phyloP scores from a whole-genome alignment of 2,797 vertebrate genomes.

The Serranus cabrilla region DNA sequence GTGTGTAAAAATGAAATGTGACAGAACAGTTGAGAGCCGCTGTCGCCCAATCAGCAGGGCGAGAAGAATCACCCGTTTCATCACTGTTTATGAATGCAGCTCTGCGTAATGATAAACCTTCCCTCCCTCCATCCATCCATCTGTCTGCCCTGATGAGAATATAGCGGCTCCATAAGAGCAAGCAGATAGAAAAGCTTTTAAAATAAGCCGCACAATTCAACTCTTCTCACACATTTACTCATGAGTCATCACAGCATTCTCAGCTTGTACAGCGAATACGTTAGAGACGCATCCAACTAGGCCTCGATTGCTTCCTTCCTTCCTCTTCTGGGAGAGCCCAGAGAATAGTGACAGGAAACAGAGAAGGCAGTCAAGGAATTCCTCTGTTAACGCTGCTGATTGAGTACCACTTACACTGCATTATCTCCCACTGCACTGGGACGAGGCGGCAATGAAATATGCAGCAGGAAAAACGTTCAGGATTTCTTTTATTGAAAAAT shows the following conservation, averaged over 20 bases:
- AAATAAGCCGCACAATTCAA: background rate
- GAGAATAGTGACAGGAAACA: slow-evolving; percentile 65
- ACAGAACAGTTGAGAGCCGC: slow-evolving; percentile 36
- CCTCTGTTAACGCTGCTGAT: slow-evolving; percentile 51
- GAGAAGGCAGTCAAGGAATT: slow-evolving; percentile 63
- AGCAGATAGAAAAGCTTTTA: background rate
- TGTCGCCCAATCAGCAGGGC: slow-evolving; percentile 36
- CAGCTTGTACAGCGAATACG: slow-evolving; percentile 26
- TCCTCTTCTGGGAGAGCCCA: slow-evolving; percentile 55
- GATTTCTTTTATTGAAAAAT: slow-evolving; percentile 88
- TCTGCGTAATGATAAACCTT: slow-evolving; percentile 5
- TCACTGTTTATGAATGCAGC: slow-evolving; percentile 30
- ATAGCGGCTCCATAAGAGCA: slow-evolving; percentile 1
- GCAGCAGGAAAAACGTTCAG: slow-evolving; percentile 35
- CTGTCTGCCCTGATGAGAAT: slow-evolving; percentile 1
- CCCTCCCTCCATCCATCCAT: slow-evolving; percentile 8
- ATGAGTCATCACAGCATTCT: slow-evolving; percentile 46
- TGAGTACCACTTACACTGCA: slow-evolving; percentile 13
- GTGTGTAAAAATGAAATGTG: slow-evolving; percentile 28
- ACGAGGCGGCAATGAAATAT: slow-evolving; percentile 18
- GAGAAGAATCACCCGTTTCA: slow-evolving; percentile 44
- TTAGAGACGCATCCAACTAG: slow-evolving; percentile 44
- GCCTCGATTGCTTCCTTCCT: slow-evolving; percentile 80
- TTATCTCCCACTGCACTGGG: background rate
- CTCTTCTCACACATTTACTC: slow-evolving; percentile 1